Percentiles rank a stretch among this genome's conserved stretches.
These are phyloP conservation scores for Oreortyx pictus DNA, from an alignment of 2,797 vertebrate genomes.

Conservation along the genomic window DNA sequence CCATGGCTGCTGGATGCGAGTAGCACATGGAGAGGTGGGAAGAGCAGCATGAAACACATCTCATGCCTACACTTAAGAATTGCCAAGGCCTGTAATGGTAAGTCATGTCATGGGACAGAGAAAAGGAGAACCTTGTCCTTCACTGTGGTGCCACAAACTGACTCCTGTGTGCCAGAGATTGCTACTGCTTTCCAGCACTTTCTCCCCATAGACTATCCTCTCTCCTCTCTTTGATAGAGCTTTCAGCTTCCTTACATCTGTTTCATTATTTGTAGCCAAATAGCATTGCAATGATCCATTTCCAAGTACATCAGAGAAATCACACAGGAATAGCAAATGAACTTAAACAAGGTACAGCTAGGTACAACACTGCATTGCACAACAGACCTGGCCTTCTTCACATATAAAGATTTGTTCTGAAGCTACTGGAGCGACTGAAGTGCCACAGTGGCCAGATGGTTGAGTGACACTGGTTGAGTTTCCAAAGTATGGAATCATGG, in stretches of 20 bases:
- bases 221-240: not conserved
- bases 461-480: not conserved
- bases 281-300: not conserved
- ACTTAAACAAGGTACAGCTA: not conserved
- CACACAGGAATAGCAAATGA: not conserved
- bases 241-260: not conserved
- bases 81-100: not conserved
- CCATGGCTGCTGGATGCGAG: not conserved
- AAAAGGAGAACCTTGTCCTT: not conserved
- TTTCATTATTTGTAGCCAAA: not conserved
- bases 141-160: not conserved
- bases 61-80: not conserved
- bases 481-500: not conserved
- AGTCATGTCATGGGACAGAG: not conserved
- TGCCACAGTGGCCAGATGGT: not conserved
- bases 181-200: not conserved
- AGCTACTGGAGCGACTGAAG: not conserved
- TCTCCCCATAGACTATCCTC: not conserved
- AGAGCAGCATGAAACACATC: not conserved
- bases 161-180: not conserved
- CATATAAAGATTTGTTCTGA: not conserved
- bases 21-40: not conserved
- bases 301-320: not conserved
- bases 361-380: not conserved
- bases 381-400: not conserved